Evolutionary conservation across 2,888 invertebrate genomes (phyloP), one percentile per base, ranked within the genome.

Genomic region (Leptogaster cylindrica): DNA sequence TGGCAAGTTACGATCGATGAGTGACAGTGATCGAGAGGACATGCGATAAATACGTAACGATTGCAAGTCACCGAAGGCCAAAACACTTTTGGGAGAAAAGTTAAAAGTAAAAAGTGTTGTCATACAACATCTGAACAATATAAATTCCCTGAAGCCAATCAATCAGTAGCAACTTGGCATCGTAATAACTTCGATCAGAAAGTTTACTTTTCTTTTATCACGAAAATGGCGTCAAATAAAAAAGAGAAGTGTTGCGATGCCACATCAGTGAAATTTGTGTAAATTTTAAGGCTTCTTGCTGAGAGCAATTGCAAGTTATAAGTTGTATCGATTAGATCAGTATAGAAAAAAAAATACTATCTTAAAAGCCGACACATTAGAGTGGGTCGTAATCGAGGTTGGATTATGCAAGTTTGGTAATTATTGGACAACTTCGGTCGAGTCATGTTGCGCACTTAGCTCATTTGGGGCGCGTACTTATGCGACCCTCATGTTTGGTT

Each of bases 401-500:
- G 25, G n/a, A 14, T 50, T 52, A 52, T 52, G 52, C 18, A 52
- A 52, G 12, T n/a, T n/a, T 28, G 33, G 5, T 31, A 33, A 52
- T 52, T 52, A 31, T 31, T 18, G 52, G 33, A 33, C n/a, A 18
- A 33, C 16, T 51, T 28, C 28, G 14, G 27, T 16, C 18, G 31
- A 18, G 52, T 31, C 33, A 52, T 52, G 52, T 52, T 52, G 28
- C 18, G 52, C 28, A 33, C 14, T 28, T 33, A 16, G 6, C 28
- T 52, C 33, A 28, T 16, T 31, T 52, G 52, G 52, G 31, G 33
- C 52, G 52, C 52, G 52, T 52, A 52, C 18, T n/a, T n/a, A n/a
- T n/a, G n/a, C n/a, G n/a, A n/a, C n/a, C n/a, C n/a, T n/a, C n/a
- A n/a, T n/a, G n/a, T n/a, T n/a, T n/a, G n/a, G n/a, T n/a, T n/a